Percentiles rank a stretch among this genome's conserved stretches.
Conservation (phyloP, 2,113 vertebrate genomes). For the Oenanthe melanoleuca region DNA sequence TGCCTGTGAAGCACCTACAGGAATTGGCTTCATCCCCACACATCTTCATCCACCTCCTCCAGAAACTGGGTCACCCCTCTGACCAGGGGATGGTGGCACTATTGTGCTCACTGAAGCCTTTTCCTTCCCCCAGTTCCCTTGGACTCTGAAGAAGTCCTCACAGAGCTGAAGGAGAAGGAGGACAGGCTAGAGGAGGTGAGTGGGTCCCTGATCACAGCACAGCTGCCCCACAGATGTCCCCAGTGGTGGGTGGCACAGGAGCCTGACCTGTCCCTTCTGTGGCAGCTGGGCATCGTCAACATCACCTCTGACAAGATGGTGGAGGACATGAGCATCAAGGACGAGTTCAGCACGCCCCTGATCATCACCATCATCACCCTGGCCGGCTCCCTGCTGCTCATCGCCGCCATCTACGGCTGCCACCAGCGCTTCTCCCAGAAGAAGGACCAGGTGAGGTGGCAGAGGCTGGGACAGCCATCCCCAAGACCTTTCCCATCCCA, state of each 20-base stretch:
- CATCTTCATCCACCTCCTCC: background rate
- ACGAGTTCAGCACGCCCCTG: constrained; percentile 76
- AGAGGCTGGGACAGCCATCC: background rate
- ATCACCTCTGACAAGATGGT: constrained; percentile 22
- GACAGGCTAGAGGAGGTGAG: constrained; percentile 67
- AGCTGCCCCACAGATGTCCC: fast-evolving
- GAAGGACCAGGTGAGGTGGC: constrained; percentile 77
- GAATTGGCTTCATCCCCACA: background rate
- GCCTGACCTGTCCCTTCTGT: background rate
- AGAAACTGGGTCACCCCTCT: background rate
- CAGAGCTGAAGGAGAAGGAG: constrained; percentile 46
- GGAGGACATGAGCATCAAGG: constrained; percentile 26
- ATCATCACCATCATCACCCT: constrained; percentile 81
- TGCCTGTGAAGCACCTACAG: background rate
- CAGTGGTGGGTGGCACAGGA: background rate
- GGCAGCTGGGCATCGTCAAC: constrained; percentile 64
- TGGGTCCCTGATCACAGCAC: background rate
- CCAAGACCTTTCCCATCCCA: background rate
- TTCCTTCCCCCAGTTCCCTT: constrained; percentile 36
- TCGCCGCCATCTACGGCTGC: constrained; percentile 76
- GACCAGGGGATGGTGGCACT: background rate
- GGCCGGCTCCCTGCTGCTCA: constrained; percentile 74
- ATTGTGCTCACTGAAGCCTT: background rate
- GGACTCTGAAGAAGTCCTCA: constrained; percentile 8
- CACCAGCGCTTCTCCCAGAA: constrained; percentile 79